Evolutionary conservation across 2,888 invertebrate genomes (phyloP), one percentile per base, ranked within the genome.

Genomic region (Dicyrtoma fusca): DNA sequence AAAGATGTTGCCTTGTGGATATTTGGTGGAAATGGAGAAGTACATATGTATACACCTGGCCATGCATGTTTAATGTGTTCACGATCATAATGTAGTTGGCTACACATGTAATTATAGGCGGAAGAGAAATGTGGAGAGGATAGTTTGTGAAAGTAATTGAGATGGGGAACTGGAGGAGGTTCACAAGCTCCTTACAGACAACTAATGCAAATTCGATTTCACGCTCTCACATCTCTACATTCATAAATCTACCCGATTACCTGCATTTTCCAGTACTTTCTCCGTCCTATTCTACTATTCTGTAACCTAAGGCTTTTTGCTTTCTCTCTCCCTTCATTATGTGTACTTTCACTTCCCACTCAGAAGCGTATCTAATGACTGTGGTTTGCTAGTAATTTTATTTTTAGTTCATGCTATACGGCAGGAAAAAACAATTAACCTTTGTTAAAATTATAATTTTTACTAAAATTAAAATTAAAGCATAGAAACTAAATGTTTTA

Each of bases 201-300:
- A 61, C 61, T 61, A 61, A 61, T 61, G 61, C 17, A 61, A 61
- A 61, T 61, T 61, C 61, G 44, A 61, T 61, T 61, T 61, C 61
- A 61, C 61, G 61, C 61, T 61, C 61, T 11, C 42, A 61, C 61
- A 61, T 61, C 61, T 44, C 44, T 44, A 61, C 61, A 61, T 61
- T 61, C 61, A 61, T 61, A 61, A 61, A 61, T 61, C 61, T 61
- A n/a, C 6, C 61, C 42, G 61, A 61, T 61, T 61, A 61, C 42
- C 61, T 61, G 19, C 14, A 42, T 44, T 61, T 61, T 42, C 57
- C 57, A 5, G n/a, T n/a, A n/a, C n/a, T 49, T 49, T 4, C n/a
- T 49, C 49, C n/a, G n/a, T n/a, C n/a, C n/a, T n/a, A n/a, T n/a
- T n/a, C n/a, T n/a, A n/a, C n/a, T n/a, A n/a, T n/a, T n/a, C n/a